Evolutionary conservation across 2,888 invertebrate genomes (phyloP).

Genomic region (Zygogramma bicolorata): DNA sequence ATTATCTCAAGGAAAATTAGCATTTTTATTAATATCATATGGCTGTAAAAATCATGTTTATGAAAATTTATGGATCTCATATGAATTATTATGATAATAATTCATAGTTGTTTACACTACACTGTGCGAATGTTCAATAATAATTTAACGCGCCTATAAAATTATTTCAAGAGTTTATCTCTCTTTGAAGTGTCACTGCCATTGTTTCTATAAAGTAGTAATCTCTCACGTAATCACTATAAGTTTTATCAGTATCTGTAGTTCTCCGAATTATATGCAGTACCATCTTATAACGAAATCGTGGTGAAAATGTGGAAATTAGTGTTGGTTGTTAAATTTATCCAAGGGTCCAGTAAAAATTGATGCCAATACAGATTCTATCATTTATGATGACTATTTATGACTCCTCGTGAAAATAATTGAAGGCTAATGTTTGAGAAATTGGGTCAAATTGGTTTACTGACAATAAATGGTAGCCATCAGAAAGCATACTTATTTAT

Average conservation of each 20-base stretch:
- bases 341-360: no score
- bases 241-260: no score
- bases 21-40: not conserved
- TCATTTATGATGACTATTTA: no score
- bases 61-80: not conserved
- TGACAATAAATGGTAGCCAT: no score
- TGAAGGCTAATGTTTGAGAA: no score
- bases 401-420: no score
- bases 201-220: not conserved
- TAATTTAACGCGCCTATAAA: not conserved
- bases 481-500: no score
- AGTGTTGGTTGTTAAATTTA: no score
- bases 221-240: not conserved
- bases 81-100: not conserved
- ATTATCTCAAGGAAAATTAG: not conserved
- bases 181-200: not conserved
- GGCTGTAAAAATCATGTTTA: not conserved
- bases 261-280: not conserved
- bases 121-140: not conserved
- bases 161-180: not conserved
- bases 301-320: no score
- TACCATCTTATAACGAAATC: not conserved
- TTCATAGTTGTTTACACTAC: not conserved
- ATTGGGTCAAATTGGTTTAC: no score
- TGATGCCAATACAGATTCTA: no score